phyloP scores from a whole-genome alignment of 2,113 vertebrate species.

The Rhea americana region DNA sequence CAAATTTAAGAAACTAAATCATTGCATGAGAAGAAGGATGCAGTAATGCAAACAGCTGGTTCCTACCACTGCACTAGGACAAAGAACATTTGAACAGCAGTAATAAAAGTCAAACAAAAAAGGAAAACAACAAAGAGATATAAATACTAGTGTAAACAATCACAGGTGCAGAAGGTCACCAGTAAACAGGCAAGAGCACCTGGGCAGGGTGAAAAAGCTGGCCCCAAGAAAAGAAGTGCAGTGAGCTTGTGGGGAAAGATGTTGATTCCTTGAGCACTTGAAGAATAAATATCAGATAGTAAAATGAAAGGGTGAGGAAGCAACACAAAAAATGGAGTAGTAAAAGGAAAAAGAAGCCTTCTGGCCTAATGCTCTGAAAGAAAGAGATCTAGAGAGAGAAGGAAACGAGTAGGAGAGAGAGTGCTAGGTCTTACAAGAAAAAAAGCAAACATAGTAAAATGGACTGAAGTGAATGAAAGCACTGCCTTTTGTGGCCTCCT shows the following conservation, averaged over 20 bases:
- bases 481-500: no score
- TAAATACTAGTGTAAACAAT: neutral
- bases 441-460: no score
- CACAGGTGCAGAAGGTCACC: neutral
- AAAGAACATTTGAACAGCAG: neutral
- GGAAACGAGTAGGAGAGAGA: no score
- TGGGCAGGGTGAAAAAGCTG: neutral
- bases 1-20: neutral
- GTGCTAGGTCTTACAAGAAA: no score
- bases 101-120: neutral
- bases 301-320: fast-evolving
- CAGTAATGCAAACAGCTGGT: neutral
- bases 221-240: neutral
- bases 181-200: neutral
- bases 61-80: neutral
- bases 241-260: neutral
- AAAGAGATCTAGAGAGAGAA: neutral
- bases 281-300: neutral
- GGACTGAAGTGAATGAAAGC: no score
- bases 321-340: neutral
- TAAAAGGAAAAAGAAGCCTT: neutral
- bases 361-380: neutral
- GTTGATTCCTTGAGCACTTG: neutral
- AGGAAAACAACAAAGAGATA: neutral
- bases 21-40: neutral